Evolutionary conservation across 1,140 invertebrate species (phyloP).

Genomic region (Pogonomyrmex barbatus): DNA sequence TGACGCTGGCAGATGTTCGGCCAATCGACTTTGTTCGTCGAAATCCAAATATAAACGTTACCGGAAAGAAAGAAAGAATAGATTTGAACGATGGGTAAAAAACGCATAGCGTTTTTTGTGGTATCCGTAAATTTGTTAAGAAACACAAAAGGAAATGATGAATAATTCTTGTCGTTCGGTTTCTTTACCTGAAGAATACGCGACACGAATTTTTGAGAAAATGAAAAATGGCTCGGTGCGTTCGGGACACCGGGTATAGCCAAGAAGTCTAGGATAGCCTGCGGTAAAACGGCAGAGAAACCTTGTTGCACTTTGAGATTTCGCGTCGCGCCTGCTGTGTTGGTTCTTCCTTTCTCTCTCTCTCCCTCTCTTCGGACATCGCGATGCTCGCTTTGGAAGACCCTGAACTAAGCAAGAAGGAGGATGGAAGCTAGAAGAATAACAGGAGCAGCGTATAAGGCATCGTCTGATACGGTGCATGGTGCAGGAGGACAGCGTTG

Average conservation of each 20-base stretch:
- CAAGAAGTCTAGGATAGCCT: constrained; percentile 16
- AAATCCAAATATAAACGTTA: constrained; percentile 54
- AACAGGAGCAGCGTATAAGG: constrained; percentile 49
- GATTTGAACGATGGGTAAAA: not conserved
- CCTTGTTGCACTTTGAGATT: constrained; percentile 39
- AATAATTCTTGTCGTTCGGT: not conserved
- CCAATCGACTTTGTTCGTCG: constrained; percentile 54
- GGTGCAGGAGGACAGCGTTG: constrained; percentile 45
- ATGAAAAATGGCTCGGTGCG: not conserved
- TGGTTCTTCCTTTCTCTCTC: not conserved
- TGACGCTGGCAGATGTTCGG: constrained; percentile 63
- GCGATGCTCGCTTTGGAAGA: constrained; percentile 32
- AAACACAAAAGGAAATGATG: not conserved
- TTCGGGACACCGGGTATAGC: constrained; percentile 10
- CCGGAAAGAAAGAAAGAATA: not conserved
- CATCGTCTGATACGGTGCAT: constrained; percentile 36
- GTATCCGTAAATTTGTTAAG: not conserved
- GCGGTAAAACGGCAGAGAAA: not conserved
- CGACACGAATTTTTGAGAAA: not conserved
- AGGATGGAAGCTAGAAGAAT: constrained; percentile 33
- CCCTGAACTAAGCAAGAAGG: constrained; percentile 26
- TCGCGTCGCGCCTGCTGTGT: not conserved
- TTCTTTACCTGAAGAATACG: not conserved
- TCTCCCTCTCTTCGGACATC: not conserved
- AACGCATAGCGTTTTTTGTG: not conserved